Percentiles rank a stretch among this genome's conserved stretches.
phyloP scores from a whole-genome alignment of 1,140 invertebrate species.

The Diorhabda sublineata region DNA sequence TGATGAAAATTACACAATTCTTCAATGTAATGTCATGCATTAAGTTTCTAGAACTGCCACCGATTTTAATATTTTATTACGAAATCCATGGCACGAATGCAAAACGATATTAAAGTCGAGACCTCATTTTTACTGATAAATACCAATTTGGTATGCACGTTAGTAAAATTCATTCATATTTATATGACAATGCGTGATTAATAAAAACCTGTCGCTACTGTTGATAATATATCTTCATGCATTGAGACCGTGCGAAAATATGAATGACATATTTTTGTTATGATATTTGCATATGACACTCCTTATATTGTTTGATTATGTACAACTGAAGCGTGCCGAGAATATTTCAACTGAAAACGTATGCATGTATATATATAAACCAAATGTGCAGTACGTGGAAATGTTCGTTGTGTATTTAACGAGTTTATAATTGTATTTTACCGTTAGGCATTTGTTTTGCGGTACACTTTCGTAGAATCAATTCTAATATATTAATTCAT shows the following conservation, averaged over 20 bases:
- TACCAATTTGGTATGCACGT: neutral
- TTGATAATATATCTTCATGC: conserved; percentile 24
- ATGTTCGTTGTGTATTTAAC: too few relatives aligned
- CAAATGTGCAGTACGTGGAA: too few relatives aligned
- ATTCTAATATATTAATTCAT: too few relatives aligned
- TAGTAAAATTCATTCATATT: conserved; percentile 30
- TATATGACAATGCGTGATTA: conserved; percentile 28
- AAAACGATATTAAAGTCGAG: neutral
- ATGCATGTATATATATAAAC: too few relatives aligned
- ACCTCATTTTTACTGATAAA: neutral
- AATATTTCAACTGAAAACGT: too few relatives aligned
- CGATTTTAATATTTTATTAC: conserved; percentile 1
- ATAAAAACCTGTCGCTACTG: conserved; percentile 16
- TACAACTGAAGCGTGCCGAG: neutral
- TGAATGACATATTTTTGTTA: conserved; percentile 42
- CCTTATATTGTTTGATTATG: conserved; percentile 36
- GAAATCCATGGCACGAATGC: neutral
- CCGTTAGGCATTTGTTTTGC: too few relatives aligned
- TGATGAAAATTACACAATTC: too few relatives aligned
- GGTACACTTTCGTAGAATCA: too few relatives aligned
- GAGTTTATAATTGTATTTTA: too few relatives aligned
- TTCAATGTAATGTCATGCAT: too few relatives aligned
- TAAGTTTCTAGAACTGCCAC: neutral
- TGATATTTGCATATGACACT: conserved; percentile 39
- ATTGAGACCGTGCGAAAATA: conserved; percentile 40